Conservation (phyloP, 2,888 invertebrate species). For the Volucella inflata region DNA sequence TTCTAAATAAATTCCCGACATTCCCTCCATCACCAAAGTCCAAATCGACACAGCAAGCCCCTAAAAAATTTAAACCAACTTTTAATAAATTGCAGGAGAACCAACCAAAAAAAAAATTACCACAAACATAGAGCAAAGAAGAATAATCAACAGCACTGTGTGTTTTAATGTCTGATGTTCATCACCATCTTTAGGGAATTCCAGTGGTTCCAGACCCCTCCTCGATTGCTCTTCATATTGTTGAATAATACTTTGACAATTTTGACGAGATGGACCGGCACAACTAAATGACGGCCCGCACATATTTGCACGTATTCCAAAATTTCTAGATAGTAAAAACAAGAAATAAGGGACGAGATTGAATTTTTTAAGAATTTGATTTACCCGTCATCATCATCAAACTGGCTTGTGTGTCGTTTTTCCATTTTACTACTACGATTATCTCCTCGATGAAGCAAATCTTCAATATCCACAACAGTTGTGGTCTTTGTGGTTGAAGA, state of each 20-base stretch:
- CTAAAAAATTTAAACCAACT: constrained; percentile 82
- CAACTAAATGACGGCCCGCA: constrained; percentile 85
- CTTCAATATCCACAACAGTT: constrained; percentile 87
- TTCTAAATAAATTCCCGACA: constrained; percentile 95
- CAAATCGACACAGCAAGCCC: constrained; percentile 92
- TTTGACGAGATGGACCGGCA: constrained; percentile 84
- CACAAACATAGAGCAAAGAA: constrained; percentile 94
- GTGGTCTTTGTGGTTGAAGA: constrained; percentile 80
- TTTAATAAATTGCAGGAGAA: too few relatives aligned
- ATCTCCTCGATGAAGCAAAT: constrained; percentile 83
- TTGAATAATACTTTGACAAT: constrained; percentile 84
- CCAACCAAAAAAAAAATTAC: constrained; percentile 86
- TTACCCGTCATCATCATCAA: constrained; percentile 74
- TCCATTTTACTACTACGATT: constrained; percentile 41
- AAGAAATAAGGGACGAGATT: background rate
- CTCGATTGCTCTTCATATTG: constrained; percentile 85
- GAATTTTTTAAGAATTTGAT: background rate
- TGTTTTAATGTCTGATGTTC: constrained; percentile 91
- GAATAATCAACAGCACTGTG: constrained; percentile 90
- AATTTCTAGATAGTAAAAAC: constrained; percentile 61
- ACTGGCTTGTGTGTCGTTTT: constrained; percentile 62
- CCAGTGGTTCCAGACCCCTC: constrained; percentile 85
- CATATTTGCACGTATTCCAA: constrained; percentile 78
- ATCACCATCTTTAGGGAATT: constrained; percentile 85
- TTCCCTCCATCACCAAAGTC: constrained; percentile 91